Base-by-base conservation (phyloP, 1,140 invertebrate species). In the Alviniconcha marisindica region DNA sequence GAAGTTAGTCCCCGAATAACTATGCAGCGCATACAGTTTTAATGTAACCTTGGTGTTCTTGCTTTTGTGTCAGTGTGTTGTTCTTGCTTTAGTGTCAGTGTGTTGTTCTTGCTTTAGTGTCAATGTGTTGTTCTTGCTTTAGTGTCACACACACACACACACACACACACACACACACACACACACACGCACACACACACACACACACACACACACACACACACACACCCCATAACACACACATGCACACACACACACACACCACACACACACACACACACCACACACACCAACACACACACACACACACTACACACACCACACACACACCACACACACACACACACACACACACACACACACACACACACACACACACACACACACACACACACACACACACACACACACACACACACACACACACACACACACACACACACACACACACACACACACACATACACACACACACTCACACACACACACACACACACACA, bases 381-480 rank as follows among this genome's bases (percentile, higher is more conserved):
- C 63, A 69, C 63, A 69, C 63, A 60, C 4, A 69, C 63, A 69
- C 63, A 69, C 63, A 69, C 63, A 69, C 63, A 69, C 28, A 69
- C 63, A 69, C 63, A 69, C 63, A 69, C 63, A 69, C 63, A 69
- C 33, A 36, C 63, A 69, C 28, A 69, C 63, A 69, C 63, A 69
- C 63, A 69, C 5, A 69, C 28, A 69, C 28, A 69, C 1, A 69
- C 28, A 69, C 28, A 69, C 28, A 69, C 28, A 60, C 48, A 51
- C 48, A 51, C 48, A 51, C 48, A 51, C 48, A 51, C 48, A 51
- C 48, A 51, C 48, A 51, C 48, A 51, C 48, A 51, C 48, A 51
- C 56, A 28, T 5, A 60, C 56, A 60, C 56, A 60, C 56, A 60
- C 56, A 24, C 56, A 60, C 56, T 14, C 56, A 60, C 56, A 60